Percentiles rank a stretch among this genome's conserved stretches.
Evolutionary conservation across 1,140 invertebrate species (phyloP).

Genomic region (Condylostylus longicornis): DNA sequence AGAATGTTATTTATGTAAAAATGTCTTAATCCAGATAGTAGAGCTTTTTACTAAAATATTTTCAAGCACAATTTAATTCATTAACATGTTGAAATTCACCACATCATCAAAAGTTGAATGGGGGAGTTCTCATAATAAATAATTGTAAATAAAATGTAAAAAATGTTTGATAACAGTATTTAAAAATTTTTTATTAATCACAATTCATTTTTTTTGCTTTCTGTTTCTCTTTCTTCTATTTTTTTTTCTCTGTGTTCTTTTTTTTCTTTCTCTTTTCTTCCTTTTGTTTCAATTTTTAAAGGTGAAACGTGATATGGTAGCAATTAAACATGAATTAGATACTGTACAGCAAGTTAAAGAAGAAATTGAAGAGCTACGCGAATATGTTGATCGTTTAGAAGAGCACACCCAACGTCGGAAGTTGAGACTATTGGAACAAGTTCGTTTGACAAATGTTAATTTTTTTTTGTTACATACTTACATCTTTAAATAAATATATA

Average conservation of each 20-base stretch:
- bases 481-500: conserved; percentile 3
- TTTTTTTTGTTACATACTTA: too few relatives aligned
- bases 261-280: conserved; percentile 1
- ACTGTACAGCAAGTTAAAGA: conserved; percentile 85
- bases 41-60: too few relatives aligned
- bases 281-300: conserved; percentile 20
- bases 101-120: too few relatives aligned
- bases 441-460: conserved; percentile 30
- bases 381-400: conserved; percentile 78
- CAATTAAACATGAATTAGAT: conserved; percentile 83
- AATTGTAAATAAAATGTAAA: too few relatives aligned
- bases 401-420: conserved; percentile 75
- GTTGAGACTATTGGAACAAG: conserved; percentile 75
- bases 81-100: too few relatives aligned
- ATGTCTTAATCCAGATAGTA: too few relatives aligned
- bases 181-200: conserved; percentile 4
- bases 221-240: background rate
- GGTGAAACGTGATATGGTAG: conserved; percentile 84
- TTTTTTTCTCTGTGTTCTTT: conserved; percentile 2
- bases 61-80: too few relatives aligned
- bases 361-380: conserved; percentile 79
- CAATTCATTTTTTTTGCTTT: background rate
- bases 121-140: too few relatives aligned
- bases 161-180: too few relatives aligned
- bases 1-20: too few relatives aligned